phyloP scores from a whole-genome alignment of 2,888 invertebrate genomes.

The Pilophorus perplexus region DNA sequence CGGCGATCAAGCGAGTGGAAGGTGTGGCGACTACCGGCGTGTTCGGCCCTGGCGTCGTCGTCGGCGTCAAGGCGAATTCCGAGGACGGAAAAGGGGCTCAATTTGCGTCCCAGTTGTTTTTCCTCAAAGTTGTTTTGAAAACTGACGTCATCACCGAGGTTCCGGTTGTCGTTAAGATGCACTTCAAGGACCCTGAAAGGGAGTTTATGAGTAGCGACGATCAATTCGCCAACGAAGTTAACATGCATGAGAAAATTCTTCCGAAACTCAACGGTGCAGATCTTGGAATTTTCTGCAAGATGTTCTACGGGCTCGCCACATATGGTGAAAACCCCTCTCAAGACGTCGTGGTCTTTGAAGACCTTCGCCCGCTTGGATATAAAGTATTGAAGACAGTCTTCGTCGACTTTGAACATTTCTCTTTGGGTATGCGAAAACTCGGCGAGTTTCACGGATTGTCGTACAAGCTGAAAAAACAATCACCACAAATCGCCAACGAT shows the following conservation, averaged over 20 bases:
- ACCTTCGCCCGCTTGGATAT: constrained; percentile 49
- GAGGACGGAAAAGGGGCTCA: constrained; percentile 37
- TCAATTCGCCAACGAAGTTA: constrained; percentile 47
- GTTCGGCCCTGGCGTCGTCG: constrained; percentile 31
- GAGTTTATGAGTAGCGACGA: constrained; percentile 5
- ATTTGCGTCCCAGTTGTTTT: constrained; percentile 45
- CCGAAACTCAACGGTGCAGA: constrained; percentile 40
- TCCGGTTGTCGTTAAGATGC: constrained; percentile 43
- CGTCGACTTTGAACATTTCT: constrained; percentile 50
- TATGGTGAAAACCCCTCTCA: constrained; percentile 14
- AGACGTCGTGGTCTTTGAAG: constrained; percentile 50
- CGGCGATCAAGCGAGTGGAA: background rate
- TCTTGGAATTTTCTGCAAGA: constrained; percentile 40
- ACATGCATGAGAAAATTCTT: constrained; percentile 46
- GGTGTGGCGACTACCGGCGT: constrained; percentile 8
- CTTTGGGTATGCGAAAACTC: constrained; percentile 47
- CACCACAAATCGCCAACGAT: background rate
- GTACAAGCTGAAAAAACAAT: constrained; percentile 48
- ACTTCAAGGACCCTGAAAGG: background rate
- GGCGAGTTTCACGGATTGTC: constrained; percentile 51
- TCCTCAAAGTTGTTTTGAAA: constrained; percentile 36
- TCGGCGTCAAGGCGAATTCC: constrained; percentile 3
- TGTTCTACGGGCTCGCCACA: constrained; percentile 40
- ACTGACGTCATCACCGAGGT: background rate
- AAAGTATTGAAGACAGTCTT: constrained; percentile 47